These are phyloP conservation scores for Sitobion miscanthi DNA, from an alignment of 1,140 invertebrate genomes.

Conservation along the genomic window DNA sequence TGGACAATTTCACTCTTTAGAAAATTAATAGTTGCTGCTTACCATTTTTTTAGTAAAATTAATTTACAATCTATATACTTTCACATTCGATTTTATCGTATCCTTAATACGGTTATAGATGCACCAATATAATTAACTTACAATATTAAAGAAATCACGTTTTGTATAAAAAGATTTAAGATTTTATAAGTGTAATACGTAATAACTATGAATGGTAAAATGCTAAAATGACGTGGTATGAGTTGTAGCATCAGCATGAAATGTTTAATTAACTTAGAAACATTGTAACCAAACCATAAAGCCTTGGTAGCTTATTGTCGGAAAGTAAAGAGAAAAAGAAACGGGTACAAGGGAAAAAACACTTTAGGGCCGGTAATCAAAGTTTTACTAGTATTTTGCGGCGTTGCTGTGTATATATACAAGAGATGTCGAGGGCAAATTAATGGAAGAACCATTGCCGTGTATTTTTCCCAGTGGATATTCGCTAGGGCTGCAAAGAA, in stretches of 20 bases:
- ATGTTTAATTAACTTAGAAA: slow-evolving; percentile 46
- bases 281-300: slow-evolving; percentile 21
- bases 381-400: slow-evolving; percentile 55
- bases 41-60: too few species aligned
- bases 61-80: background rate
- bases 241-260: background rate
- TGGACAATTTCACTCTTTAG: too few species aligned
- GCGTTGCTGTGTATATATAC: background rate
- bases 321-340: slow-evolving; percentile 23
- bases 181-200: background rate
- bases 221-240: background rate
- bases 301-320: slow-evolving; percentile 7
- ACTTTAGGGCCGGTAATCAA: slow-evolving; percentile 49
- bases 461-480: slow-evolving; percentile 50
- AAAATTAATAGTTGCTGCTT: too few species aligned
- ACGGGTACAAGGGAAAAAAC: slow-evolving; percentile 36
- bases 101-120: background rate
- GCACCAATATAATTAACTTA: background rate
- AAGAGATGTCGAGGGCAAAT: slow-evolving; percentile 43
- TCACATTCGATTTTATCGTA: background rate
- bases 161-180: background rate
- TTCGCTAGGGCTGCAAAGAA: slow-evolving; percentile 30
- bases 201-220: background rate
- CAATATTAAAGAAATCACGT: background rate
- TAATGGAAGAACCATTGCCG: slow-evolving; percentile 53